A percentile compares a stretch with the other conserved stretches of the same genome.
Evolutionary conservation across 2,113 vertebrate genomes (phyloP).

Genomic region (Lepus timidus): DNA sequence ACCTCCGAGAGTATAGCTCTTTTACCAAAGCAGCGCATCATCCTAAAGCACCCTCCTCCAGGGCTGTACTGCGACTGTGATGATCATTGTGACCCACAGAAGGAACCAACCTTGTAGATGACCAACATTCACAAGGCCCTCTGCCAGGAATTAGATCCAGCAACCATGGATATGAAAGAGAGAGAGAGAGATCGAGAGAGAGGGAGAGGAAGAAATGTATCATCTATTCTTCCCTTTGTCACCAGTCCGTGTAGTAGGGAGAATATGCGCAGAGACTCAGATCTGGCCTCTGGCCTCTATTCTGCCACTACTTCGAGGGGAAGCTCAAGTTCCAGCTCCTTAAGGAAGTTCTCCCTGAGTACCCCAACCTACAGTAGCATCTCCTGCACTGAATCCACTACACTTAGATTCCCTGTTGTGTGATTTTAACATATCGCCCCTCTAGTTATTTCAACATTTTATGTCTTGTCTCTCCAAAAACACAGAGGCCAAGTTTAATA

Average conservation of each 20-base stretch:
- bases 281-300: background rate
- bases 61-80: background rate
- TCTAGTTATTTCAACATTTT: background rate
- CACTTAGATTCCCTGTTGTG: background rate
- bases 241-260: background rate
- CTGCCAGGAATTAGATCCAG: background rate
- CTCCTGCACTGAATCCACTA: background rate
- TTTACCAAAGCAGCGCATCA: conserved; percentile 27
- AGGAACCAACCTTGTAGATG: background rate
- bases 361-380: background rate
- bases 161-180: background rate
- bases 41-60: background rate
- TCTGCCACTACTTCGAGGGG: background rate
- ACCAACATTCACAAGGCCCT: background rate
- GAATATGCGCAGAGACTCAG: background rate
- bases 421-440: background rate
- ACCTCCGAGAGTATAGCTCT: conserved; percentile 26
- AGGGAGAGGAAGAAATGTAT: background rate
- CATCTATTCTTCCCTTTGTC: background rate
- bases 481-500: background rate
- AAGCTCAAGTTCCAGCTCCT: background rate
- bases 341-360: background rate
- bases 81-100: background rate
- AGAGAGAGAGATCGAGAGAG: background rate
- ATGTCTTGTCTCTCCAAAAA: conserved; percentile 21